Conservation (phyloP, 2,113 vertebrate genomes). For the Struthidea cinerea region DNA sequence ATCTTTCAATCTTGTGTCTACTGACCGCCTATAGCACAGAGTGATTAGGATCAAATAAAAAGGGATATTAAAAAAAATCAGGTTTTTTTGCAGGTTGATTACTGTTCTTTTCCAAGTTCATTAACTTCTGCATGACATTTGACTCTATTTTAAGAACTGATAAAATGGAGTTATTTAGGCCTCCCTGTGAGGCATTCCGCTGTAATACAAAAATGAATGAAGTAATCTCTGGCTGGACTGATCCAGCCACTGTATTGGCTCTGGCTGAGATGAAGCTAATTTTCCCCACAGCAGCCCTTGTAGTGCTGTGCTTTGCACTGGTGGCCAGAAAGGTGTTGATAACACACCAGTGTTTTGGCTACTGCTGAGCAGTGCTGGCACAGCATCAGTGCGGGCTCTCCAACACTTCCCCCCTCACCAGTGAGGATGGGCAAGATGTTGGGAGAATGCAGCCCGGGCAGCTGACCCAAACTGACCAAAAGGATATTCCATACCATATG, state of each 20-base stretch:
- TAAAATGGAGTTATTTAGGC: not conserved
- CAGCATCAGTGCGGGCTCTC: not conserved
- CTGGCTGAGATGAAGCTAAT: not conserved
- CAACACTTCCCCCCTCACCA: not conserved
- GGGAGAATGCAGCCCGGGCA: not conserved
- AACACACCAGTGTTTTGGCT: not conserved
- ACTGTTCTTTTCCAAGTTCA: not conserved
- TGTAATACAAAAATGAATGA: not conserved
- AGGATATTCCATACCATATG: not conserved
- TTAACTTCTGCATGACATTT: not conserved
- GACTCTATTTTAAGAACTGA: not conserved
- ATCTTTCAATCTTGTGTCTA: constrained; percentile 33
- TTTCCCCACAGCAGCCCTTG: not conserved
- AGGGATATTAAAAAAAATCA: not conserved
- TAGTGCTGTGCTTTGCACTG: not conserved
- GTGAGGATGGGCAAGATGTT: not conserved
- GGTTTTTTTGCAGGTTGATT: not conserved
- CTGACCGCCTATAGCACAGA: constrained; percentile 30
- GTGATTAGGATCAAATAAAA: constrained; percentile 59
- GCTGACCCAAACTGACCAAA: not conserved
- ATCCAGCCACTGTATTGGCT: not conserved
- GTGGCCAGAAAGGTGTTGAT: not conserved
- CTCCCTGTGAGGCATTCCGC: not conserved
- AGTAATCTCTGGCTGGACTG: not conserved
- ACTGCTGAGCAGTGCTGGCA: not conserved